Evolutionary conservation across 2,113 vertebrate genomes (phyloP).

Genomic region (Pomatorhinus ruficollis): DNA sequence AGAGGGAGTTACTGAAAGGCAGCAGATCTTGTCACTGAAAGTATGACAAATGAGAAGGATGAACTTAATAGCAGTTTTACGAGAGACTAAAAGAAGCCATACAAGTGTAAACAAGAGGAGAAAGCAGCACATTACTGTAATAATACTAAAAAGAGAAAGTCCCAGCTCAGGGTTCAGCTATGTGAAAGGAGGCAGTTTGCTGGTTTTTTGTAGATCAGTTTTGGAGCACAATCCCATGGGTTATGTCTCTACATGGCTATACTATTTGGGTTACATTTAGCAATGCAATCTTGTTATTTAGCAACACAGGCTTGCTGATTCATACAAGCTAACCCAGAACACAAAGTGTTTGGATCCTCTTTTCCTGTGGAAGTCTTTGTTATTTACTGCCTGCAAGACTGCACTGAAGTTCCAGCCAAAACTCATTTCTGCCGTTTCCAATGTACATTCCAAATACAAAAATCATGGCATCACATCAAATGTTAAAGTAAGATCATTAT

Average conservation of each 20-base stretch:
- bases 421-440: constrained; percentile 46
- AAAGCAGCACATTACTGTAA: constrained; percentile 15
- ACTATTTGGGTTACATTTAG: constrained; percentile 33
- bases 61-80: constrained; percentile 53
- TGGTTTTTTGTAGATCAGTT: not conserved
- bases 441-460: constrained; percentile 42
- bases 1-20: constrained; percentile 14
- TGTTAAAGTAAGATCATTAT: constrained; percentile 40
- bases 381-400: constrained; percentile 57
- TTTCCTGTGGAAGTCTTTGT: constrained; percentile 56
- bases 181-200: constrained; percentile 1
- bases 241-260: constrained; percentile 58
- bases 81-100: constrained; percentile 26
- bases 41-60: constrained; percentile 38
- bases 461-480: constrained; percentile 59
- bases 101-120: constrained; percentile 38
- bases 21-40: constrained; percentile 8
- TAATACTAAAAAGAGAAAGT: constrained; percentile 46
- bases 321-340: constrained; percentile 40
- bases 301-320: constrained; percentile 56
- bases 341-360: constrained; percentile 53
- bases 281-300: constrained; percentile 18
- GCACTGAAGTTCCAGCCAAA: constrained; percentile 55
- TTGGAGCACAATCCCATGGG: constrained; percentile 14
- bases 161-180: constrained; percentile 48